Evolutionary conservation across 2,113 vertebrate genomes (phyloP).

Genomic region (Poicephalus meyeri): DNA sequence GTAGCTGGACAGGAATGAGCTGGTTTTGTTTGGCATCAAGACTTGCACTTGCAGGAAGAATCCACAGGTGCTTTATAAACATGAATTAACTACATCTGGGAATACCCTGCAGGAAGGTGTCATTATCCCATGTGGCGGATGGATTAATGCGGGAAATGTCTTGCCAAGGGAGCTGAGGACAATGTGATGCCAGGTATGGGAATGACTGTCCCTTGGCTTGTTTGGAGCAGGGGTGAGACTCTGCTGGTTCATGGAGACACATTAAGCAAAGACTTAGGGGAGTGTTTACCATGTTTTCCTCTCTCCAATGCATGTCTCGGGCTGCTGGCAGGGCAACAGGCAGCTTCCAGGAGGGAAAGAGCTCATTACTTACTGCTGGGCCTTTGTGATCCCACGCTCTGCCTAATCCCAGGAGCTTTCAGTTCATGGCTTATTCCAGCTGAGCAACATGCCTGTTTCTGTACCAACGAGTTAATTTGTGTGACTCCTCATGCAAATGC

Average conservation of each 20-base stretch:
- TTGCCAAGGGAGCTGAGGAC: neutral
- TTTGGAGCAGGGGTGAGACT: neutral
- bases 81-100: fast-evolving
- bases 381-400: neutral
- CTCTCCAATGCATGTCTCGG: neutral
- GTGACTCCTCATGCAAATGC: neutral
- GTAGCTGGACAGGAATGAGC: no score
- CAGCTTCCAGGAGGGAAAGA: neutral
- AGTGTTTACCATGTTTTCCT: neutral
- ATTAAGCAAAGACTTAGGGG: neutral
- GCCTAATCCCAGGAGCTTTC: neutral
- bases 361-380: neutral
- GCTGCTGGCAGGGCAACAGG: neutral
- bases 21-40: neutral
- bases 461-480: neutral
- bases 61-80: neutral
- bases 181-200: neutral
- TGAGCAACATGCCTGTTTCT: neutral
- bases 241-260: neutral
- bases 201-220: neutral
- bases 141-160: neutral
- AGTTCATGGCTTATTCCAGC: neutral
- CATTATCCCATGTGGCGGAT: fast-evolving
- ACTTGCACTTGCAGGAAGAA: neutral
- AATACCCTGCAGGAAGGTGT: neutral